Base-by-base conservation (phyloP, 2,888 invertebrate genomes). In the Scaptomyza parva region DNA sequence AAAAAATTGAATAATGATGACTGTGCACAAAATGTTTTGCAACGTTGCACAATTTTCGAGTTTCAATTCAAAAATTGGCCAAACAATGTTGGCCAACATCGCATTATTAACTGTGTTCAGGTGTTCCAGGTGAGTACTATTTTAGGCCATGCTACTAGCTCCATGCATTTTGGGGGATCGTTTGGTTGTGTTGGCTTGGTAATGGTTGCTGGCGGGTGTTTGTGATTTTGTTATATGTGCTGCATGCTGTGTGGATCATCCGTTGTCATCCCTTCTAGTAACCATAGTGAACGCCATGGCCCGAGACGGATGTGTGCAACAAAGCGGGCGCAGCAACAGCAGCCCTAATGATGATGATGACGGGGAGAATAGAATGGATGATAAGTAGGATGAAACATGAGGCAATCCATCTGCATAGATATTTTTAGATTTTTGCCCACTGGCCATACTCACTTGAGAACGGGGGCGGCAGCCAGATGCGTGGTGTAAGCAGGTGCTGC, bases 271-370 rank as follows among this genome's bases (percentile, higher is more conserved):
- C 30, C 18, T 44, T 53, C 80, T 91, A 91, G 77, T 91, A 92
- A 62, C 90, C 92, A 82, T 91, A 91, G 66, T 91, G 92, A 20
- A 90, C 83, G 70, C 92, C 92, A 82, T 91, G 92, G 60, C 91
- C 92, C 40, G 90, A 88, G 72, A 91, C 90, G 60, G 92, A 90
- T 84, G 92, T 89, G 76, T 92, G 91, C 70, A 91, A 91, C 70
- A 91, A 73, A 43, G 91, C 91, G 62, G 92, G 91, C 35, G 91
- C 89, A 70, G 90, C 90, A 37, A 90, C 83, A 59, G 90, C 90
- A 72, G 90, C 85, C 72, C 91, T 91, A 62, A 8, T 17, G 2
- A 30, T 24, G 9, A 14, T 11, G 9, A 26, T 26, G 7, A 18
- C 9, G 28, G 9, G 12, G 28, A 3, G 12, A 14, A 18, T 33